Conservation (phyloP, 1,140 invertebrate species). For the Scaptomyza pallida region DNA sequence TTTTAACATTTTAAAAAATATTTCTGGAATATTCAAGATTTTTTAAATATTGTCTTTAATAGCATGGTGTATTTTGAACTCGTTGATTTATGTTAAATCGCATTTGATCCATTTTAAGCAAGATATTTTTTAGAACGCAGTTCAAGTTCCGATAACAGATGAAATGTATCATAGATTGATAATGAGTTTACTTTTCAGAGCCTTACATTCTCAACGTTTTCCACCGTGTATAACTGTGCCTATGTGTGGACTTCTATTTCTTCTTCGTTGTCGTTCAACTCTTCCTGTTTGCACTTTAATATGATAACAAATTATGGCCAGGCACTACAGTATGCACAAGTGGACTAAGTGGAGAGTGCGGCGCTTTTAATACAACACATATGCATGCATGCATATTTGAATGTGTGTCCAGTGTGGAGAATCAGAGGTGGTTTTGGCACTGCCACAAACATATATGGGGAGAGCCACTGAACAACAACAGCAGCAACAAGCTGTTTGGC, state of each 20-base stretch:
- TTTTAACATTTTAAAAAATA: too few species aligned
- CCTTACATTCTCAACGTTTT: neutral
- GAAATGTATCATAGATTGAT: too few species aligned
- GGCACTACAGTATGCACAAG: constrained; percentile 32
- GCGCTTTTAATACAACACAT: constrained; percentile 69
- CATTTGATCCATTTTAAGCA: too few species aligned
- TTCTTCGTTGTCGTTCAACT: too few species aligned
- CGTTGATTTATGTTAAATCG: too few species aligned
- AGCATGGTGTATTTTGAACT: too few species aligned
- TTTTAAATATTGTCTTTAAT: too few species aligned
- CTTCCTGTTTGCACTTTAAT: constrained; percentile 75
- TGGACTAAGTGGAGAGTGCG: constrained; percentile 45
- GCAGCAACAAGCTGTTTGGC: constrained; percentile 52
- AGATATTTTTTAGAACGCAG: too few species aligned
- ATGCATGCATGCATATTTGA: neutral
- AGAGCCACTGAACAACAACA: too few species aligned
- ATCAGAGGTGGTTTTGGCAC: constrained; percentile 1
- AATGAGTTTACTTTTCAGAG: too few species aligned
- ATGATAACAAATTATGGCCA: constrained; percentile 80
- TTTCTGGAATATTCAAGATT: too few species aligned
- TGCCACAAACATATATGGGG: constrained; percentile 35
- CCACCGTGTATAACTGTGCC: neutral
- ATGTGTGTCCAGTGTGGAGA: constrained; percentile 21
- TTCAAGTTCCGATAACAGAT: too few species aligned
- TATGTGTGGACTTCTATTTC: constrained; percentile 23